Evolutionary conservation across 2,888 invertebrate species (phyloP).

Genomic region (Malachius bipustulatus): DNA sequence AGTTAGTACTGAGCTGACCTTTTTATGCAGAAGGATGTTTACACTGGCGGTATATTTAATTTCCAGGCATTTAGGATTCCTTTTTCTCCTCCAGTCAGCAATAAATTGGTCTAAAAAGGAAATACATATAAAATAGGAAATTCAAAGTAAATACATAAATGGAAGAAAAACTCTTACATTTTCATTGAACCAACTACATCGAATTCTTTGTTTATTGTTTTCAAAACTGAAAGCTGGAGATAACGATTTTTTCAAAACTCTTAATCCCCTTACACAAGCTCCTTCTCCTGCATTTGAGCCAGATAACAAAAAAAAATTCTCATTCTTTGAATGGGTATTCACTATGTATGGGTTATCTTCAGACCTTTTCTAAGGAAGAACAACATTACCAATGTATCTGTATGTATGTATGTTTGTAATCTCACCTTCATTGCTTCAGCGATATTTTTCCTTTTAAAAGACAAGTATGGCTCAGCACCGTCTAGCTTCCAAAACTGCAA

Average conservation of each 20-base stretch:
- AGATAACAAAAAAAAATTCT: slow-evolving; percentile 46
- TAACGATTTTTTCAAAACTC: slow-evolving; percentile 39
- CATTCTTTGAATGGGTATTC: slow-evolving; percentile 41
- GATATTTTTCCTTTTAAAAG: slow-evolving; percentile 47
- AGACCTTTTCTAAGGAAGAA: slow-evolving; percentile 43
- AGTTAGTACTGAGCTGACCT: too few relatives aligned
- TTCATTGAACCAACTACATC: slow-evolving; percentile 53
- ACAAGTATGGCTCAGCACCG: slow-evolving; percentile 46
- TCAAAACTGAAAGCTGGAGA: slow-evolving; percentile 44
- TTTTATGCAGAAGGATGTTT: too few relatives aligned
- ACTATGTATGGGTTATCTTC: slow-evolving; percentile 53
- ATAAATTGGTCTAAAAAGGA: slow-evolving; percentile 42
- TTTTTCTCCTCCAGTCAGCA: slow-evolving; percentile 63
- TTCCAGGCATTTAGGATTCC: slow-evolving; percentile 57
- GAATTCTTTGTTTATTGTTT: slow-evolving; percentile 57
- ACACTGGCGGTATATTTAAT: too few relatives aligned
- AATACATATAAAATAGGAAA: background rate
- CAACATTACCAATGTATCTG: background rate
- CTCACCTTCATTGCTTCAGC: slow-evolving; percentile 45
- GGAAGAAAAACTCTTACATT: slow-evolving; percentile 50
- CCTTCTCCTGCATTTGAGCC: slow-evolving; percentile 52
- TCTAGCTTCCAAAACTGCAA: slow-evolving; percentile 56
- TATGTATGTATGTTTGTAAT: background rate
- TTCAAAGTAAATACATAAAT: slow-evolving; percentile 1
- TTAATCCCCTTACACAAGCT: slow-evolving; percentile 43